Conservation (phyloP, 92 coral and sea anemone species). For the Epizoanthus ramosus region DNA sequence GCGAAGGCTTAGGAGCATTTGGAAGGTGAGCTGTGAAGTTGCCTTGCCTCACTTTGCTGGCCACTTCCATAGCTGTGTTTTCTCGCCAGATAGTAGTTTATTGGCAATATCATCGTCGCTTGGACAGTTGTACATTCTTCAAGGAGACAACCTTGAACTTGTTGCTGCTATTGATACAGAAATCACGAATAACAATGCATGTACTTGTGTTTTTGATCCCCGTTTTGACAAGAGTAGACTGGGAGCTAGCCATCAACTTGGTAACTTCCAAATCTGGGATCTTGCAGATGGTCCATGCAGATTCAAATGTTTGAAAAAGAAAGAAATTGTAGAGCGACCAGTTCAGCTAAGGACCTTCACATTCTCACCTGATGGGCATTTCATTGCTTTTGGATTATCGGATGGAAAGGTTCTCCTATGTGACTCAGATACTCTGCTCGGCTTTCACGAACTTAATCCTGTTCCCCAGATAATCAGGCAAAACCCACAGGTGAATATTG, state of each 20-base stretch:
- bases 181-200: constrained; percentile 32
- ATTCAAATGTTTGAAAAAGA: constrained; percentile 48
- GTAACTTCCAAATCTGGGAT: constrained; percentile 66
- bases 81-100: constrained; percentile 77
- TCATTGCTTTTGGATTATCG: constrained; percentile 76
- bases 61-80: constrained; percentile 64
- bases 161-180: constrained; percentile 51
- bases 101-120: constrained; percentile 75
- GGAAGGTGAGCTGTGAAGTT: constrained; percentile 75
- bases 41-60: constrained; percentile 73
- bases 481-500: neutral
- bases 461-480: neutral
- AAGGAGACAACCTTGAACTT: constrained; percentile 67
- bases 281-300: constrained; percentile 41
- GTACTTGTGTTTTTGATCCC: constrained; percentile 77
- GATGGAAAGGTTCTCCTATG: constrained; percentile 63
- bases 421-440: constrained; percentile 57
- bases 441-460: constrained; percentile 53
- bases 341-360: constrained; percentile 55
- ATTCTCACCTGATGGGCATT: constrained; percentile 72
- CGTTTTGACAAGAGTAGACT: constrained; percentile 53
- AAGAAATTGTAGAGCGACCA: constrained; percentile 49
- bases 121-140: constrained; percentile 72
- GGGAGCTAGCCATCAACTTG: constrained; percentile 63
- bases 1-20: constrained; percentile 56